phyloP scores from a whole-genome alignment of 1,140 invertebrate genomes.

The Listronotus bonariensis region DNA sequence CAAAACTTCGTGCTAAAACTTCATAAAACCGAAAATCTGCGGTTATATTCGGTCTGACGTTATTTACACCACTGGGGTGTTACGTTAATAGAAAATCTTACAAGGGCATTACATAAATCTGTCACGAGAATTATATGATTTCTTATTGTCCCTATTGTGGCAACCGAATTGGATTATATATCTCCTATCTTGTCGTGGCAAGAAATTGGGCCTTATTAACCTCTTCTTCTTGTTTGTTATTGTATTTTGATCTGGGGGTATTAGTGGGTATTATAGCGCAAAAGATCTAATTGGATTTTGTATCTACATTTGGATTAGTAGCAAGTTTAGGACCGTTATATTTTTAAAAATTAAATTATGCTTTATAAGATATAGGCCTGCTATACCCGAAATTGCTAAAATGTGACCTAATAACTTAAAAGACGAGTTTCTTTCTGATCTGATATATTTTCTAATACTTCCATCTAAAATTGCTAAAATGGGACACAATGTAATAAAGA shows the following conservation, averaged over 20 bases:
- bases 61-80: conserved; percentile 25
- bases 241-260: conserved; percentile 24
- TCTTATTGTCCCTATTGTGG: conserved; percentile 33
- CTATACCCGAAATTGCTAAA: no score
- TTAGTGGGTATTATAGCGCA: conserved; percentile 20
- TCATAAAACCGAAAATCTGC: conserved; percentile 20
- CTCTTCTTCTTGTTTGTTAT: conserved; percentile 34
- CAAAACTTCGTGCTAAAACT: conserved; percentile 24
- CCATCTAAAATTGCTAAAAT: neutral
- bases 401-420: no score
- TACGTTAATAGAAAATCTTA: conserved; percentile 35
- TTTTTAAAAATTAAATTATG: no score
- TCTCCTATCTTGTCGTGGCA: conserved; percentile 17
- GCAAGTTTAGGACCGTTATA: no score
- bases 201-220: conserved; percentile 29
- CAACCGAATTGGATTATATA: conserved; percentile 29
- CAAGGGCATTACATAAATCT: conserved; percentile 38
- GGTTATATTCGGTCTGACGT: conserved; percentile 1
- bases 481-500: neutral
- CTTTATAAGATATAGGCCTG: no score
- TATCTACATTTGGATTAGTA: conserved; percentile 18
- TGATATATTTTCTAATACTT: no score
- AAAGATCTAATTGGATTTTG: conserved; percentile 27
- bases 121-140: conserved; percentile 33
- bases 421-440: no score